These are phyloP conservation scores for Rallus crepitans DNA, from an alignment of 2,797 vertebrate genomes.

Conservation along the genomic window DNA sequence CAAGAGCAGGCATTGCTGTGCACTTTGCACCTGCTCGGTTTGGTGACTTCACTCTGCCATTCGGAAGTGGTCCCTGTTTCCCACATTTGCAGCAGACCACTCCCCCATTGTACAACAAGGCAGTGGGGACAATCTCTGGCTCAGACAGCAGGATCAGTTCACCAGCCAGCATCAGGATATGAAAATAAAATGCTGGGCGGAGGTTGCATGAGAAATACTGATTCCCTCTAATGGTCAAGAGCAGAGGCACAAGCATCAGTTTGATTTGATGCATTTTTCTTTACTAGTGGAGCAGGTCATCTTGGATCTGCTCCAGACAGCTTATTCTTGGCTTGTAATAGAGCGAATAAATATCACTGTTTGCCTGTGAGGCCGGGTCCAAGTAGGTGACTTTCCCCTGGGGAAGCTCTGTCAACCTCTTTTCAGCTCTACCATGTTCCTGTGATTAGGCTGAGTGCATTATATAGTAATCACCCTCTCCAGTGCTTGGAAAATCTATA, in stretches of 20 bases:
- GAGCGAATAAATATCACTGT: neutral
- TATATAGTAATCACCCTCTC: neutral
- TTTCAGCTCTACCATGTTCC: neutral
- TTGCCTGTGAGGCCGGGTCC: neutral
- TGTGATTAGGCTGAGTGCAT: neutral
- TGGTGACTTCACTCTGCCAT: neutral
- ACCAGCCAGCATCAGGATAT: neutral
- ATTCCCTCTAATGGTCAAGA: neutral
- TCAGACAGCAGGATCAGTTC: neutral
- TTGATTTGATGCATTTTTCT: slow-evolving; percentile 14
- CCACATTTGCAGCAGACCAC: neutral
- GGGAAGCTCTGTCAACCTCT: neutral
- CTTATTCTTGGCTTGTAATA: slow-evolving; percentile 21
- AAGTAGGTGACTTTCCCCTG: neutral
- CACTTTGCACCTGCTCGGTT: neutral
- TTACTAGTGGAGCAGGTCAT: neutral
- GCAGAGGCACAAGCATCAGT: neutral
- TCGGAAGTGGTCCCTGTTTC: neutral
- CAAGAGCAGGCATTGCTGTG: fast-evolving
- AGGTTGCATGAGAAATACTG: neutral
- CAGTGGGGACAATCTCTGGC: neutral
- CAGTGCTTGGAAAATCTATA: neutral
- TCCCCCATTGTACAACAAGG: neutral
- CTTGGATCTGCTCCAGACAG: slow-evolving; percentile 26
- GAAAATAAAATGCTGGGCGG: neutral